Evolutionary conservation across 1,140 invertebrate species (phyloP), one percentile per base, ranked within the genome.

Genomic region (Ceratosolen fusciceps): DNA sequence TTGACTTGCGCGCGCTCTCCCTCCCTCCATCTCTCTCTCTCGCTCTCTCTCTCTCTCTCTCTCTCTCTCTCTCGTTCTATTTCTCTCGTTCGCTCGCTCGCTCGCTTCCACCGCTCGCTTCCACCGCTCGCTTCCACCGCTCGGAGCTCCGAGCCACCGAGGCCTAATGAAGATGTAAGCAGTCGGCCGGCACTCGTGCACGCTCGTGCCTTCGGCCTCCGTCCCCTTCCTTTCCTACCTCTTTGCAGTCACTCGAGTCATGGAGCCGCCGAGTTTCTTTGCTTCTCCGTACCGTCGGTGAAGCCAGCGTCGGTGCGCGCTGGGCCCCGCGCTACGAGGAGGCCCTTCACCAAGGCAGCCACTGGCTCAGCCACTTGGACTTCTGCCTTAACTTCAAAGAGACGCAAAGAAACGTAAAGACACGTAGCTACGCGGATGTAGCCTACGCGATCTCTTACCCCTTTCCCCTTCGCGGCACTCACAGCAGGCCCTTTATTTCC

Each of bases 111-210:
- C 16, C 43, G 65, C 47, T 26, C 56, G 21, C 49, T 68, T 82
- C 47, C 29, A 67, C 75, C 77, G 29, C 37, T 77, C 77, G 77
- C 75, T 81, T 82, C 10, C 49, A 21, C 10, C 54, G 71, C 77
- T 82, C 81, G 56, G 31, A 74, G 54, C 31, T 49, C 29, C 26
- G 65, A 81, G 80, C 78, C 47, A 84, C 85, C 87, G 85, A 84
- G 85, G 85, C 87, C 88, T 90, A 90, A 90, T 90, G 88, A 90
- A 90, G 89, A 90, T 90, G 88, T 90, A 90, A 90, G 89, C 88
- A 90, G 88, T 90, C 88, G 86, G 82, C 78, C 85, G 85, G 83
- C 84, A 85, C 88, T 88, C 86, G 19, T 52, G 26, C 47, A 68
- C 47, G 10, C 47, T 71, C 68, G 87, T 88, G 86, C 84, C 85